phyloP scores from a whole-genome alignment of 1,140 invertebrate species.

The Rhynchophorus ferrugineus region DNA sequence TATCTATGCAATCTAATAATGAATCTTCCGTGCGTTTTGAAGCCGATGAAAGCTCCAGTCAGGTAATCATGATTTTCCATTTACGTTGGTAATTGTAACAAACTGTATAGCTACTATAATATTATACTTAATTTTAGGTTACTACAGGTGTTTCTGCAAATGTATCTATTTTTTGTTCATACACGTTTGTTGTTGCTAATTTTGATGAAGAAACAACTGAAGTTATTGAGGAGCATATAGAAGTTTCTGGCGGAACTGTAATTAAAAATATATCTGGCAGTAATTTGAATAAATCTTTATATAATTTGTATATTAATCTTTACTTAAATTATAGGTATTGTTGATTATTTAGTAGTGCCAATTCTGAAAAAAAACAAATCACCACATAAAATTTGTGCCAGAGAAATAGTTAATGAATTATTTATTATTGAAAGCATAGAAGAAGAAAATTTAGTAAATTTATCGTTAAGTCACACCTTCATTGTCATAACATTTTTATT shows the following conservation, averaged over 20 bases:
- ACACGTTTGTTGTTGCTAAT: constrained; percentile 42
- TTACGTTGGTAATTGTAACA: too few relatives aligned
- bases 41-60: too few relatives aligned
- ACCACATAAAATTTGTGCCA: constrained; percentile 32
- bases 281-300: constrained; percentile 19
- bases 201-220: constrained; percentile 41
- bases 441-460: constrained; percentile 32
- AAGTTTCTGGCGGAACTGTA: constrained; percentile 10
- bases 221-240: constrained; percentile 22
- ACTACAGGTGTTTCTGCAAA: not conserved
- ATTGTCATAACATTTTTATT: not conserved
- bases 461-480: not conserved
- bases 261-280: constrained; percentile 28
- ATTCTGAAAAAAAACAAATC: constrained; percentile 12
- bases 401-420: constrained; percentile 49
- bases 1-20: too few relatives aligned
- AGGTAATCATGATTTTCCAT: too few relatives aligned
- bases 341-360: constrained; percentile 54
- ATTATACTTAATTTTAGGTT: not conserved
- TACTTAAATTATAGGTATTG: constrained; percentile 35
- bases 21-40: too few relatives aligned
- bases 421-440: constrained; percentile 58
- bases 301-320: not conserved
- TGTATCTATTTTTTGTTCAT: constrained; percentile 36
- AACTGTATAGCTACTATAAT: too few relatives aligned